These are phyloP conservation scores for Hedychridium roseum DNA, from an alignment of 2,888 invertebrate genomes.

Conservation along the genomic window DNA sequence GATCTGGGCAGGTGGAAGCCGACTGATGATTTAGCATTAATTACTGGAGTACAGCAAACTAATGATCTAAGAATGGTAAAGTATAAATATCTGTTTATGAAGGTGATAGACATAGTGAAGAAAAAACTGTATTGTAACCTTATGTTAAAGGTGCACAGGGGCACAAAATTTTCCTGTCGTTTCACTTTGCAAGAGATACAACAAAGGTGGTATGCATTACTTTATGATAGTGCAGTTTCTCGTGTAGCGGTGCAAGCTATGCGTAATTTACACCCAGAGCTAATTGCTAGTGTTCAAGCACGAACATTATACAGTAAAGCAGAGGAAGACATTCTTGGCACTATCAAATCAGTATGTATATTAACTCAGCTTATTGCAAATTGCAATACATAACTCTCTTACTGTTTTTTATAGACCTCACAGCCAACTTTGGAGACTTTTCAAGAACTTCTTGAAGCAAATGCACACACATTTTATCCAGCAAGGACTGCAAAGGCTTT, in stretches of 20 bases:
- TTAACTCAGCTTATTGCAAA: slow-evolving; percentile 1
- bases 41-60: slow-evolving; percentile 92
- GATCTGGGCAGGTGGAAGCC: slow-evolving; percentile 97
- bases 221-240: slow-evolving; percentile 95
- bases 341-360: slow-evolving; percentile 76
- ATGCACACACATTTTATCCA: slow-evolving; percentile 86
- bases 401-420: slow-evolving; percentile 64
- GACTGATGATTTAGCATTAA: slow-evolving; percentile 92
- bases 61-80: slow-evolving; percentile 77
- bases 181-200: slow-evolving; percentile 94
- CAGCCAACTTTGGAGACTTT: slow-evolving; percentile 81
- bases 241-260: slow-evolving; percentile 91
- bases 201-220: slow-evolving; percentile 93
- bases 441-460: slow-evolving; percentile 82
- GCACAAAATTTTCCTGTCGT: slow-evolving; percentile 94
- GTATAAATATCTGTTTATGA: neutral
- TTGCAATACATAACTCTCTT: neutral
- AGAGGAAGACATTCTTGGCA: slow-evolving; percentile 87
- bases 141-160: slow-evolving; percentile 77
- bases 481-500: slow-evolving; percentile 87
- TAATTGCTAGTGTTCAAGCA: slow-evolving; percentile 85
- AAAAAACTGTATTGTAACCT: no score
- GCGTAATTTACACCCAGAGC: slow-evolving; percentile 91
- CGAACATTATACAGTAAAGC: slow-evolving; percentile 88
- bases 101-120: neutral